phyloP scores from a whole-genome alignment of 2,113 vertebrate species.

The Okapia johnstoni region DNA sequence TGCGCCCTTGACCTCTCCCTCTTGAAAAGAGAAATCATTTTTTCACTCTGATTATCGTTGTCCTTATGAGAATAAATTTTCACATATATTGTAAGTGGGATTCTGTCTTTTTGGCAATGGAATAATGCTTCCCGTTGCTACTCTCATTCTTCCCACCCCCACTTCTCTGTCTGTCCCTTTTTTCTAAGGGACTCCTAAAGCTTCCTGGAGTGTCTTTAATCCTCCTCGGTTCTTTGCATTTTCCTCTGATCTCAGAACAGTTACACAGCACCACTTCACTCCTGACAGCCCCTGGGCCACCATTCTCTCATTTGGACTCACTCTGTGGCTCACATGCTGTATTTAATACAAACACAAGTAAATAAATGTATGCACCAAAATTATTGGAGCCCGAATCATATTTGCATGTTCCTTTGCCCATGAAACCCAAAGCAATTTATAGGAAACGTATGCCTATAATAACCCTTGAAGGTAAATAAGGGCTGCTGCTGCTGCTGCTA shows the following conservation, averaged over 20 bases:
- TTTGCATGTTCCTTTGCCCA: not conserved
- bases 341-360: not conserved
- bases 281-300: conserved; percentile 35
- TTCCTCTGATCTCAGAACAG: conserved; percentile 60
- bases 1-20: conserved; percentile 21
- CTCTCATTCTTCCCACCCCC: not conserved
- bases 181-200: conserved; percentile 50
- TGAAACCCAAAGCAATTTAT: conserved; percentile 3
- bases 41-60: conserved; percentile 40
- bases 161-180: not conserved
- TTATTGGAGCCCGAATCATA: not conserved
- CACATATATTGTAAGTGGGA: not conserved
- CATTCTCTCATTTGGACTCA: not conserved
- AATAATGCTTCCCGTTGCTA: not conserved
- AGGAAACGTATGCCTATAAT: not conserved
- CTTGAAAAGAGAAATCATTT: conserved; percentile 43
- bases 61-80: conserved; percentile 31
- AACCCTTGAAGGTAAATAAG: not conserved
- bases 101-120: not conserved
- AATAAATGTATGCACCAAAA: not conserved
- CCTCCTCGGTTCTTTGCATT: conserved; percentile 52
- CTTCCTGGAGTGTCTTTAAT: conserved; percentile 63
- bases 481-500: no score
- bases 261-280: conserved; percentile 22
- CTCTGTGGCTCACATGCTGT: not conserved